Percentiles rank a stretch among this genome's conserved stretches.
Conservation (phyloP, 2,113 vertebrate genomes). For the Mobula hypostoma region DNA sequence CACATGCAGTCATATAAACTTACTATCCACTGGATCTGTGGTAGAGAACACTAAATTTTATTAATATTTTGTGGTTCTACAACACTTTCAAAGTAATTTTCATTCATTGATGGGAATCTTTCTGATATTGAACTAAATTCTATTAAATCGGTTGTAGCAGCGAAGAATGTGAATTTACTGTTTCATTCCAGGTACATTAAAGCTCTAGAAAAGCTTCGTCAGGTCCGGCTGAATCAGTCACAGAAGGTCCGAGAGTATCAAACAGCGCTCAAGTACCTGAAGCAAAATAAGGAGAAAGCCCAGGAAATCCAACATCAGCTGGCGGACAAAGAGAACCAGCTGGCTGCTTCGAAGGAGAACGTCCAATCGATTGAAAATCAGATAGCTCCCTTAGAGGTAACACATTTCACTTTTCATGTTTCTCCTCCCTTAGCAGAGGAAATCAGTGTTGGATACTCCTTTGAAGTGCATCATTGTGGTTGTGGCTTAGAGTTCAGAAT, state of each 20-base stretch:
- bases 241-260: constrained; percentile 74
- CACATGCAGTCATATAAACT: no score
- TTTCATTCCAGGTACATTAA: constrained; percentile 81
- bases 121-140: no score
- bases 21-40: no score
- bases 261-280: constrained; percentile 80
- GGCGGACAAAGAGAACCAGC: constrained; percentile 70
- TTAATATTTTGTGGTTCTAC: no score
- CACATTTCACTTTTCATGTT: constrained; percentile 15
- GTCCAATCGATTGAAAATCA: constrained; percentile 73
- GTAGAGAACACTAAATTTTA: no score
- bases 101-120: no score
- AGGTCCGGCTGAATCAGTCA: constrained; percentile 73
- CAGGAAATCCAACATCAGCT: constrained; percentile 74
- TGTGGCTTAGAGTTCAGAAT: not conserved
- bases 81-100: no score
- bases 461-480: not conserved
- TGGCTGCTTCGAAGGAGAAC: constrained; percentile 75
- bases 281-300: constrained; percentile 90
- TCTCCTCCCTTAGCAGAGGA: no score
- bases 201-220: constrained; percentile 83
- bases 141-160: not conserved
- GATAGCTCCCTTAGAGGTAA: constrained; percentile 83
- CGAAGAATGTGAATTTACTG: not conserved
- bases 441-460: not conserved